Evolutionary conservation across 2,113 vertebrate genomes (phyloP), one percentile per base, ranked within the genome.

Genomic region (Hystrix cristata): DNA sequence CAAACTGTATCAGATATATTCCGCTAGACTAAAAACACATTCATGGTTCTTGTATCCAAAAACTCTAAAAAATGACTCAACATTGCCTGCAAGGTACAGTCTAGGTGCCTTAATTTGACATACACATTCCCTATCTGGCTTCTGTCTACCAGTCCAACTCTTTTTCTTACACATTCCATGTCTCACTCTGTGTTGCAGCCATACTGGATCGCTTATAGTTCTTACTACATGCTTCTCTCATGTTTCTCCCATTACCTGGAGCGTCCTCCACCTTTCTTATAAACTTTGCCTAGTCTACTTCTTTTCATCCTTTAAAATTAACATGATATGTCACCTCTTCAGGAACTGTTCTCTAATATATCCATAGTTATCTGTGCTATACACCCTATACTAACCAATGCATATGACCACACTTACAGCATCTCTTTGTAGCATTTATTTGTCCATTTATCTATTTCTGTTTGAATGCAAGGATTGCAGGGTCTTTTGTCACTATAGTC

Each of bases 251-350:
- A 72, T 69, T 92, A n/a, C 19, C 23, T 94, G 3, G 9, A 62
- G 2, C 48, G 23, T 12, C 18, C 10, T 84, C 72, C 74, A 13
- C 1, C 38, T 8, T 81, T 71, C 82, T 80, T 5, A n/a, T 84
- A 80, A 69, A 74, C 3, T 71, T 95, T 19, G 79, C 48, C 87
- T 72, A n/a, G 15, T 10, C 62, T 76, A 55, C 8, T 69, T 86
- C 7, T 91, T 53, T 72, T 86, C 16, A 23, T 80, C n/a, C 31
- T 94, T 74, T 38, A 84, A 87, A 93, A 83, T 76, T 87, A 95
- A 87, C 8, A 71, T 90, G 34, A 65, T 48, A 51, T 78, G 53
- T 76, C 11, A 92, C 43, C 9, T 81, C 38, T 48, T 87, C 19
- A 79, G 18, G 14, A 81, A 84, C 11, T 5, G 14, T 83, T 67